Base-by-base conservation (phyloP, 2,888 invertebrate species). In the Pammene fasciana region DNA sequence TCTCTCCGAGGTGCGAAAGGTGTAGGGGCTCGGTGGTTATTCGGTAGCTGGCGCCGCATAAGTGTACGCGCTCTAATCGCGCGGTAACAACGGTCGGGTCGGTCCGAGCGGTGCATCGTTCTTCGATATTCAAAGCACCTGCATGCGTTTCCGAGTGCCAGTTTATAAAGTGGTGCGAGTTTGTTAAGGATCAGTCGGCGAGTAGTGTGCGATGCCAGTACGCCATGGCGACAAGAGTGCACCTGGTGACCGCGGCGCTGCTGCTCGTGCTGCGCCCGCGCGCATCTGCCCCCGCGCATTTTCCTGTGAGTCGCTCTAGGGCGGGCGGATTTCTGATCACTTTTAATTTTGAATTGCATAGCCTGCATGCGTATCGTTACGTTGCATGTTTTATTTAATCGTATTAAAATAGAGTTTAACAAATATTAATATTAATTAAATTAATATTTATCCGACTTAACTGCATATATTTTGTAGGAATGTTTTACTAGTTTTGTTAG, bases 1-100 rank as follows among this genome's bases (percentile, higher is more conserved):
- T 92, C 92, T 91, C 92, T 92, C 84, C 81, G 92, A 92, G 90
- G 92, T 92, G 92, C 90, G 89, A 91, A 90, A 88, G 92, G 90
- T 88, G 87, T 87, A 83, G 88, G 89, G 90, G 89, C 88, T 88
- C 85, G 83, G 83, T 88, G 87, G 85, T 90, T 90, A 89, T 90
- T 92, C 92, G 83, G 92, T 91, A 91, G 90, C 88, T 82, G 86
- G 82, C 89, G 83, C 83, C 87, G 87, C 89, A 87, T 88, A 88
- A 89, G 90, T 87, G 88, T 89, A 87, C 89, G 87, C 90, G 92
- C 85, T 87, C 84, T 89, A 87, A 90, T 88, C 86, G 86, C 79
- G 80, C 75, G 79, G 78, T 77, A 78, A 81, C 81, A 76, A 77
- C 82, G 72, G 73, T 72, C 76, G 75, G 76, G 73, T 76, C 76